Evolutionary conservation across 2,888 invertebrate genomes (phyloP), one percentile per base, ranked within the genome.

Genomic region (Subacronicta megacephala): DNA sequence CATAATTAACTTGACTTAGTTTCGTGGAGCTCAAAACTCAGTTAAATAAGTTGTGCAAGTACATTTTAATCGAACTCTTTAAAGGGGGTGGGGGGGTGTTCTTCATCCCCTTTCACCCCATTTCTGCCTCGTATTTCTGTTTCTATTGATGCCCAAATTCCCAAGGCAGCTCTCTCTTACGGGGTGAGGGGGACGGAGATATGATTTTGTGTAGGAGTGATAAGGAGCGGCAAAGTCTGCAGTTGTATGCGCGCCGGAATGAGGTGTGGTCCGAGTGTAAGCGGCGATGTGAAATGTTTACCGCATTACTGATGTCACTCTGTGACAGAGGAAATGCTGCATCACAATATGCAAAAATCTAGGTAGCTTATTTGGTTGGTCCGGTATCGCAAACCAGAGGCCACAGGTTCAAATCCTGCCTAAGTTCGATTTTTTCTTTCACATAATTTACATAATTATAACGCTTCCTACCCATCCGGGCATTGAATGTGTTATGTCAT

Each of bases 141-240:
- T 52, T 35, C 51, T 67, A 72, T 71, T 49, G 63, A 63, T 63
- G 68, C 51, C 67, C 58, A 37, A 72, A 71, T 67, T 61, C 59
- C 66, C 71, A 67, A 60, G 60, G 55, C 40, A 56, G 31, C 58
- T 66, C 55, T 60, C 60, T 71, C 57, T 54, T 59, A 50, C 60
- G 41, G 79, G 58, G 63, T 15, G 71, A 77, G 36, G 2, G 70
- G 33, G 75, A 77, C 3, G 23, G 54, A 23, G 15, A 45, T 62
- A 68, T 29, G 17, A 10, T 12, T 29, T 5, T 5, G n/a, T 5
- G 20, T 37, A 18, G 12, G 78, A 46, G 56, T 3, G 71, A 78
- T 0, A 36, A 71, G 55, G 79, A 77, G 6, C 12, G 69, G 33
- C 41, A 57, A 59, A 67, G 72, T 64, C 71, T 72, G 64, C 74